These are phyloP conservation scores for Orgyia antiqua DNA, from an alignment of 2,888 invertebrate genomes.

Conservation along the genomic window DNA sequence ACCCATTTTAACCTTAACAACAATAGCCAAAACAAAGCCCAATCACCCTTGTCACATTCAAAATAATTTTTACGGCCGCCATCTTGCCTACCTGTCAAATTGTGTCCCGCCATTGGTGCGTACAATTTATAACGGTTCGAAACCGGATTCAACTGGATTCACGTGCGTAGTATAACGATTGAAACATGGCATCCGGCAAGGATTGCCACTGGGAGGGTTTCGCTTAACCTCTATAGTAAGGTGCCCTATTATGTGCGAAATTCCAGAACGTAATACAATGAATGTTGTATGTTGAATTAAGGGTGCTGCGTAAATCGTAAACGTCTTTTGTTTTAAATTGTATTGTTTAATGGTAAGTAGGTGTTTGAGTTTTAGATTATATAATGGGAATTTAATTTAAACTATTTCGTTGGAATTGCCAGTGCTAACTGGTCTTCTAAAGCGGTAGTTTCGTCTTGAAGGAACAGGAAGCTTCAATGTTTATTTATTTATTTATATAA, in stretches of 20 bases:
- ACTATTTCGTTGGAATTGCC: too few relatives aligned
- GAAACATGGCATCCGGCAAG: constrained; percentile 61
- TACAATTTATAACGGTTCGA: constrained; percentile 51
- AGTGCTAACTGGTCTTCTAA: too few relatives aligned
- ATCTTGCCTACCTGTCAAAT: constrained; percentile 25
- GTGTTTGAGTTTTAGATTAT: not conserved
- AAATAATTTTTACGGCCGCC: constrained; percentile 17
- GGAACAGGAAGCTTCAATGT: too few relatives aligned
- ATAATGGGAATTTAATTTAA: not conserved
- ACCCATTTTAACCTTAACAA: too few relatives aligned
- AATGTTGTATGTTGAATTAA: constrained; percentile 14
- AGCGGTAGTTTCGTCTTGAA: too few relatives aligned
- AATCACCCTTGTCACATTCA: constrained; percentile 5
- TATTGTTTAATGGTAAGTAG: constrained; percentile 1
- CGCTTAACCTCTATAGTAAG: constrained; percentile 27
- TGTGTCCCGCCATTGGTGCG: constrained; percentile 21
- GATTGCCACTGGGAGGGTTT: constrained; percentile 34
- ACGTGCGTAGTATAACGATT: constrained; percentile 57
- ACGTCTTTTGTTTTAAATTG: constrained; percentile 5
- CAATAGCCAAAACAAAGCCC: too few relatives aligned
- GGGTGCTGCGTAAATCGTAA: constrained; percentile 1
- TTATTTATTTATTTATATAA: too few relatives aligned
- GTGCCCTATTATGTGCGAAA: constrained; percentile 40
- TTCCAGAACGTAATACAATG: constrained; percentile 35
- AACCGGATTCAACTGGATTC: constrained; percentile 54